Evolutionary conservation across 2,888 invertebrate species (phyloP).

Genomic region (Lasioglossum marginatum): DNA sequence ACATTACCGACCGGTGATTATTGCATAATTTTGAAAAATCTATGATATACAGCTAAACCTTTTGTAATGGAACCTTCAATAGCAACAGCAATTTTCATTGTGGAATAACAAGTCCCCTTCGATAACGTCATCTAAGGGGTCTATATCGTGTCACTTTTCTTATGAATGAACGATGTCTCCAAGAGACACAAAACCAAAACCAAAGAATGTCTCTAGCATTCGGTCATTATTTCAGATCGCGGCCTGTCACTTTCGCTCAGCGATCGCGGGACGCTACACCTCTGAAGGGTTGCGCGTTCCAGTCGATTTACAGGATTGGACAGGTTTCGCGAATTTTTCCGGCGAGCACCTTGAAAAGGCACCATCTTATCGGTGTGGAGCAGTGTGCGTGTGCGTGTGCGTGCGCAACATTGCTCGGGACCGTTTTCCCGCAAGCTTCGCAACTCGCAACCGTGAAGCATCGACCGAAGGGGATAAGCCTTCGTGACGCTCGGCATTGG

Average conservation of each 20-base stretch:
- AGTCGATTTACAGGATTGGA: constrained; percentile 13
- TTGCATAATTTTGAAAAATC: too few relatives aligned
- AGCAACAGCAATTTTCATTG: too few relatives aligned
- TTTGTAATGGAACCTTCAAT: too few relatives aligned
- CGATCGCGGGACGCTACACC: background rate
- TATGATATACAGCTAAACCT: too few relatives aligned
- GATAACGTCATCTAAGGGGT: too few relatives aligned
- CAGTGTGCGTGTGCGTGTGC: constrained; percentile 1
- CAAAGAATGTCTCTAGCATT: background rate
- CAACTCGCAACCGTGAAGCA: constrained; percentile 11
- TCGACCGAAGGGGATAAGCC: constrained; percentile 27
- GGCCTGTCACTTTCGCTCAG: background rate
- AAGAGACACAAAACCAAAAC: background rate
- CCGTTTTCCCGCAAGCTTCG: constrained; percentile 38
- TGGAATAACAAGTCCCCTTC: too few relatives aligned
- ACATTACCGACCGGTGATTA: too few relatives aligned
- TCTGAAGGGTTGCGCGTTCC: background rate
- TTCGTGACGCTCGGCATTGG: constrained; percentile 30
- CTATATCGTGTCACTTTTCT: too few relatives aligned
- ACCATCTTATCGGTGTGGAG: background rate
- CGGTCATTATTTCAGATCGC: background rate
- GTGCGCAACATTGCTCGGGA: background rate
- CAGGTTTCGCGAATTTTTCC: constrained; percentile 12
- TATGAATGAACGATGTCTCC: too few relatives aligned
- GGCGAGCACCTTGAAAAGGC: background rate